These are phyloP conservation scores for Dryobota labecula DNA, from an alignment of 2,888 invertebrate species.

Conservation along the genomic window DNA sequence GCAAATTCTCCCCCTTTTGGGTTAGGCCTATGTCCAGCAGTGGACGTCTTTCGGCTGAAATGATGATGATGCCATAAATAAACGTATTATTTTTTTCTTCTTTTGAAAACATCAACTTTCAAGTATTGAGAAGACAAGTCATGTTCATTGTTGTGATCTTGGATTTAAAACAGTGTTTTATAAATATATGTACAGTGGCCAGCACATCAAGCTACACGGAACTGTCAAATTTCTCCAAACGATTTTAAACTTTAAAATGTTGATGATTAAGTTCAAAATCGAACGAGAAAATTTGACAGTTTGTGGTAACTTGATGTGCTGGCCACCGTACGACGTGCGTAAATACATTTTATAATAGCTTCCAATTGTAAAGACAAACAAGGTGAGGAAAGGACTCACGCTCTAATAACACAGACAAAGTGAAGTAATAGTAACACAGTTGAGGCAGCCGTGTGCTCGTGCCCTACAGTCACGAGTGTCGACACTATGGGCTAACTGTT, in stretches of 20 bases:
- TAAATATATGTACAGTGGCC: background rate
- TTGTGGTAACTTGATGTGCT: too few relatives aligned
- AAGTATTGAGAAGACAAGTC: background rate
- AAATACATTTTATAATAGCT: slow-evolving; percentile 29
- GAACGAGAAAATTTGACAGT: too few relatives aligned
- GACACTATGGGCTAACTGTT: slow-evolving; percentile 28
- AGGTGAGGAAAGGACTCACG: slow-evolving; percentile 55
- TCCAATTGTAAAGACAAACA: slow-evolving; percentile 40
- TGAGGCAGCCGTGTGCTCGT: slow-evolving; percentile 27
- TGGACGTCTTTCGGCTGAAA: too few relatives aligned
- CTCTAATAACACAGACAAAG: slow-evolving; percentile 46
- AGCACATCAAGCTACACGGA: too few relatives aligned
- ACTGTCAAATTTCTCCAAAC: too few relatives aligned
- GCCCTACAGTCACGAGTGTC: slow-evolving; percentile 46
- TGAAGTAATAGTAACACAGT: slow-evolving; percentile 41
- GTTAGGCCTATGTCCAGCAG: too few relatives aligned
- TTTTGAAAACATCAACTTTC: slow-evolving; percentile 2
- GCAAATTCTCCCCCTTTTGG: too few relatives aligned
- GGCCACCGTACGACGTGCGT: too few relatives aligned
- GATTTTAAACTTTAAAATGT: too few relatives aligned
- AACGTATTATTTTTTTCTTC: too few relatives aligned
- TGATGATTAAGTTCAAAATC: too few relatives aligned
- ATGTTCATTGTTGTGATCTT: slow-evolving; percentile 5
- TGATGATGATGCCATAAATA: too few relatives aligned
- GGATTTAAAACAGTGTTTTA: background rate